Base-by-base conservation (phyloP, 2,888 invertebrate genomes). In the Drosophila anceps region DNA sequence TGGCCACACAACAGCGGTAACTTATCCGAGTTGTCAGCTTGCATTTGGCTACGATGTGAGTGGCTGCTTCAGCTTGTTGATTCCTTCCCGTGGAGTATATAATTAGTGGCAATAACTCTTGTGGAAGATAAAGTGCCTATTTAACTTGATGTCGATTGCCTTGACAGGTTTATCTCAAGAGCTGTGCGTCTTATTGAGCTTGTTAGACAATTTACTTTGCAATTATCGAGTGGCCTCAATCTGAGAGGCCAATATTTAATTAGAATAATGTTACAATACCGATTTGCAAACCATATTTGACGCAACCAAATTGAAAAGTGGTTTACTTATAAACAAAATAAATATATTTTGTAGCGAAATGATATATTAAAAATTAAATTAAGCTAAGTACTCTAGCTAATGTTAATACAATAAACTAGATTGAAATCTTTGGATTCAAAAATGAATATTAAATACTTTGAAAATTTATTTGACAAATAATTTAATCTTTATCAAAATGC, bases 11-110 rank as follows among this genome's bases (percentile, higher is more conserved):
- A 60, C 66, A 67, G 80, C 57, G 67, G 79, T 72, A 69, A 70
- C 76, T 78, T 78, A 74, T 61, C 67, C 78, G 76, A 72, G 66
- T 75, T 77, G 74, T 69, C 77, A 74, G 78, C 69, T 68, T 66
- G 65, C 62, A 46, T 76, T 58, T 65, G 73, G 65, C 50, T 60
- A 39, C 59, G 60, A 4, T 33, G 37, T 27, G 50, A 60, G 39
- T 54, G 59, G 39, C 60, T 31, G 53, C 63, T 69, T 59, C 69
- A 69, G 69, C 73, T 77, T 79, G 79, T 83, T 70, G 79, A 72
- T 71, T 79, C 74, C 63, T 63, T 70, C 39, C 43, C 27, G 65
- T 63, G 55, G 51, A 65, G 72, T 53, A 68, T 67, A 65, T 82
- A 86, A 83, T 83, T 86, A 86, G 79, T 81, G 51, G 48, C 66